Evolutionary conservation across 2,888 invertebrate genomes (phyloP).

Genomic region (Cephus nigrinus): DNA sequence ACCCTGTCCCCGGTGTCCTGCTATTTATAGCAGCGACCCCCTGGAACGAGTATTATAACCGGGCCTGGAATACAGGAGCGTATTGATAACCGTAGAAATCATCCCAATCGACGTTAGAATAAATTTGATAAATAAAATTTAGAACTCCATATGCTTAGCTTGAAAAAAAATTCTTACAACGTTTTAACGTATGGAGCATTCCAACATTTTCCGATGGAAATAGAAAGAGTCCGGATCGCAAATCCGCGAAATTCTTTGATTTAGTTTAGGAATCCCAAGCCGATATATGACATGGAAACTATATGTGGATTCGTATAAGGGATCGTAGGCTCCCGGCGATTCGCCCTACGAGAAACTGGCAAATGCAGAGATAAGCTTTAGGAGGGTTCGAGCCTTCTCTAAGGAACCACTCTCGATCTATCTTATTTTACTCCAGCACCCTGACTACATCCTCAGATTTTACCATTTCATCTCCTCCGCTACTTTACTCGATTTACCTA

Average conservation of each 20-base stretch:
- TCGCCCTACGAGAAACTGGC: constrained; percentile 11
- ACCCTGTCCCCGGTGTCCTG: constrained; percentile 4
- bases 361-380: constrained; percentile 44
- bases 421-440: constrained; percentile 38
- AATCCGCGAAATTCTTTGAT: constrained; percentile 51
- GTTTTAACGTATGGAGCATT: neutral
- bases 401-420: constrained; percentile 43
- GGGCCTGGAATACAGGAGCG: neutral
- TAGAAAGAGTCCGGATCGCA: constrained; percentile 13
- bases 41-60: constrained; percentile 1
- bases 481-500: neutral
- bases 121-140: neutral
- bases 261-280: constrained; percentile 32
- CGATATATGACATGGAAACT: neutral
- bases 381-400: constrained; percentile 38
- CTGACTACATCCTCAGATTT: neutral
- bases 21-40: constrained; percentile 5
- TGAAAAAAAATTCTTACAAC: neutral
- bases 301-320: neutral
- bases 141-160: neutral
- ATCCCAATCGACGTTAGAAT: neutral
- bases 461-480: neutral
- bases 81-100: neutral
- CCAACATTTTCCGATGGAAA: neutral
- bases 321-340: neutral